These are phyloP conservation scores for Bungarus multicinctus DNA, from an alignment of 2,113 vertebrate genomes.

Conservation along the genomic window DNA sequence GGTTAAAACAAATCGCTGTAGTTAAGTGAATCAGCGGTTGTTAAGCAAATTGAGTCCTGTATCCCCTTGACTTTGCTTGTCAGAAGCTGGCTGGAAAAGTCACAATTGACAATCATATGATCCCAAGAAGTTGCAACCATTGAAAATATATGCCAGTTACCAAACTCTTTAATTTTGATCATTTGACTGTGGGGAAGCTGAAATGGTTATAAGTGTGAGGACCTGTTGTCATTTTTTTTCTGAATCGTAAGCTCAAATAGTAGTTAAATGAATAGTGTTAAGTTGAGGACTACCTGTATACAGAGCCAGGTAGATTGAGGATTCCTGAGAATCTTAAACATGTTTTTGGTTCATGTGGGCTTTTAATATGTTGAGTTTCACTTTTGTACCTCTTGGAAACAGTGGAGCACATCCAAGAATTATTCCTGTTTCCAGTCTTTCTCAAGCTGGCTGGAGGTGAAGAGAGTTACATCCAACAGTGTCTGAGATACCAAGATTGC, in stretches of 20 bases:
- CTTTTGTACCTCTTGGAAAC: background rate
- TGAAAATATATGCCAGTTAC: background rate
- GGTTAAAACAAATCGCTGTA: background rate
- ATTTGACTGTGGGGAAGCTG: background rate
- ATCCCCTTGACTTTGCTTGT: background rate
- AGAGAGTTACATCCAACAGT: background rate
- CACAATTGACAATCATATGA: background rate
- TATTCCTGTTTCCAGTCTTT: background rate
- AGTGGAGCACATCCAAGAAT: background rate
- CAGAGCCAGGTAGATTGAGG: background rate
- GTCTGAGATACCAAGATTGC: background rate
- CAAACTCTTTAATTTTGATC: background rate
- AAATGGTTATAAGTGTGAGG: background rate
- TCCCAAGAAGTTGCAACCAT: background rate
- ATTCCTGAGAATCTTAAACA: background rate
- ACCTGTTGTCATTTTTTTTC: background rate
- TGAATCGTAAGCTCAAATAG: background rate
- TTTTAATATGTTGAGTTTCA: background rate
- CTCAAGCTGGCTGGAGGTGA: background rate
- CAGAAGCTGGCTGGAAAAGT: background rate
- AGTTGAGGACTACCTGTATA: background rate
- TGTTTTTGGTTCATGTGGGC: background rate
- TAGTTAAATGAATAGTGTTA: background rate
- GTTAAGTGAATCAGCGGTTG: background rate
- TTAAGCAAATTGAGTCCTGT: background rate